Evolutionary conservation across 2,113 vertebrate species (phyloP).

Genomic region (Melanotaenia duboulayi): DNA sequence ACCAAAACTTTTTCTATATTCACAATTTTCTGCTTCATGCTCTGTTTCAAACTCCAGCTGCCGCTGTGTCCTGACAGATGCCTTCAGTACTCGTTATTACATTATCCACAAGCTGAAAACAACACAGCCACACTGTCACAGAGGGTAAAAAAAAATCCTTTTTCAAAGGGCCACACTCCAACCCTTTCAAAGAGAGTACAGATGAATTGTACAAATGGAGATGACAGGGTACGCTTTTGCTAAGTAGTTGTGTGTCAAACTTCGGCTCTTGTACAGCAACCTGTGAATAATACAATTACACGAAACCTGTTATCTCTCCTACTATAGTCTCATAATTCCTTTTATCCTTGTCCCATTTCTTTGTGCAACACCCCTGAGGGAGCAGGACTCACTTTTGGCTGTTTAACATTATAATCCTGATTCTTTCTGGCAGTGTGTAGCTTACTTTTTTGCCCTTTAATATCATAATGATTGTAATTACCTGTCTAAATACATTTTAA

Average conservation of each 20-base stretch:
- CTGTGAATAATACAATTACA: background rate
- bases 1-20: background rate
- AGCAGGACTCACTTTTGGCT: background rate
- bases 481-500: background rate
- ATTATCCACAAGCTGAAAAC: background rate
- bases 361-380: background rate
- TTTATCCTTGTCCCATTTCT: background rate
- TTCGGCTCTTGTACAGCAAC: background rate
- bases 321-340: background rate
- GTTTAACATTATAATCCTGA: background rate
- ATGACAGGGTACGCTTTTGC: background rate
- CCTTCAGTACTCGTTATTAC: background rate
- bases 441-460: background rate
- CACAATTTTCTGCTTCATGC: background rate
- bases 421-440: background rate
- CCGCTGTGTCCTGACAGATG: background rate
- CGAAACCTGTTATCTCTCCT: background rate
- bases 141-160: background rate
- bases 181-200: background rate
- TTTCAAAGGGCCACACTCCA: constrained; percentile 2
- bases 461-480: background rate
- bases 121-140: background rate
- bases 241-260: constrained; percentile 1
- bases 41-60: background rate
- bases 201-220: background rate